These are phyloP conservation scores for Wiebesia pumilae DNA, from an alignment of 1,140 invertebrate species.

Conservation along the genomic window DNA sequence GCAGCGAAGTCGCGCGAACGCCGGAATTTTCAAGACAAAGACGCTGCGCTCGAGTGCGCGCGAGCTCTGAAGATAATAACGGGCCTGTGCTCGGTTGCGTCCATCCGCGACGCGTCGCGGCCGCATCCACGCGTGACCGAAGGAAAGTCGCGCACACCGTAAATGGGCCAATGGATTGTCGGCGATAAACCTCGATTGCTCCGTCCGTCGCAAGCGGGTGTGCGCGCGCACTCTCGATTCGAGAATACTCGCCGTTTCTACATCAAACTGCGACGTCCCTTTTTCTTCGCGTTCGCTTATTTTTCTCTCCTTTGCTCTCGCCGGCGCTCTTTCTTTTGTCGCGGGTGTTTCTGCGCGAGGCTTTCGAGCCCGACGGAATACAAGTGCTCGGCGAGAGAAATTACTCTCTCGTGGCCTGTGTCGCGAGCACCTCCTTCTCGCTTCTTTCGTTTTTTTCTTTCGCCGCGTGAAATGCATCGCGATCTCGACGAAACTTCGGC, in stretches of 20 bases:
- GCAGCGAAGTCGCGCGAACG: background rate
- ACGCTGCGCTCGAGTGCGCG: background rate
- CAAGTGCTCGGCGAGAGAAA: constrained; percentile 25
- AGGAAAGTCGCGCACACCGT: constrained; percentile 61
- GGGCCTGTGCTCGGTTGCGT: constrained; percentile 53
- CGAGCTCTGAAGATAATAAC: constrained; percentile 34
- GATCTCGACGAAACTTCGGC: background rate
- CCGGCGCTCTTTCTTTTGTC: background rate
- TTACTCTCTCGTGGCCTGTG: constrained; percentile 28
- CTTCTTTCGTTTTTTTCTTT: background rate
- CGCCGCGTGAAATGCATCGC: background rate
- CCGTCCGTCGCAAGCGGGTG: background rate
- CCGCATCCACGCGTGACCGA: constrained; percentile 62
- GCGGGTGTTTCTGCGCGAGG: constrained; percentile 3
- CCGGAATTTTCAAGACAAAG: constrained; percentile 5
- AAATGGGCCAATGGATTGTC: constrained; percentile 64
- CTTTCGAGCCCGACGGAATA: constrained; percentile 8
- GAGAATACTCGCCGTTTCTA: constrained; percentile 44
- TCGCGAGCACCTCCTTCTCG: background rate
- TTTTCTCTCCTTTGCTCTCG: background rate
- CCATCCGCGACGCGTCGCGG: constrained; percentile 55
- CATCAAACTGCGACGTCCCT: background rate
- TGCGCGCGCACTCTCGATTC: constrained; percentile 1
- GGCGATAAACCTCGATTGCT: constrained; percentile 64
- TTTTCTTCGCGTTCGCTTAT: background rate